Base-by-base conservation (phyloP, 2,888 invertebrate genomes). In the Cosmia pyralina region DNA sequence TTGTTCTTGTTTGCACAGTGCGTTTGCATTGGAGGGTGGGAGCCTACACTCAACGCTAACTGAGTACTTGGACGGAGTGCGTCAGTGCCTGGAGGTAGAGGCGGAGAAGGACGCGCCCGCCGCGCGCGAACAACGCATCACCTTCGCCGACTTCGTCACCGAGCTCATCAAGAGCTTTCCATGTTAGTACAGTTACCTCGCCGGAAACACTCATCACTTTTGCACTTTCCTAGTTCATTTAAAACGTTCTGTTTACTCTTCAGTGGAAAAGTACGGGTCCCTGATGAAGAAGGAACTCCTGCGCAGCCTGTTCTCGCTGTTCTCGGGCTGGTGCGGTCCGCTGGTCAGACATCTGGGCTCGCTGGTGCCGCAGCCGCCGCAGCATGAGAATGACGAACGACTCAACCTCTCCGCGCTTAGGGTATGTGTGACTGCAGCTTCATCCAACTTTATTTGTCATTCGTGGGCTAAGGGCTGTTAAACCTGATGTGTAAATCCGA, bases 91-190 rank as follows among this genome's bases (percentile, higher is more conserved):
- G 67, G 99, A 99, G 92, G 97, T 97, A 81, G 99, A 99, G 92
- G 98, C 98, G 8, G 99, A 99, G 89, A 99, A 99, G 90, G 99
- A 99, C 90, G 98, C 98, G 3, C 97, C 97, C 1, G 98, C 98
- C 46, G 97, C 99, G 34, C 97, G 98, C 71, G 99, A 99, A 89
- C 98, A 99, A 70, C 98, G 99, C 72, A 97, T 98, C 44, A 99
- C 99, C 89, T 99, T 99, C 93, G 99, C 99, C 81, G 98, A 98
- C 92, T 99, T 99, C 92, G 97, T 99, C 86, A 97, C 98, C 41
- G 98, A 99, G 91, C 98, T 99, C 95, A 98, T 99, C 87, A 98
- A 98, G 91, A 98, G 98, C 93, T 99, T 99, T 91, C 98, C 98
- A 71, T 91, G 99, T 99, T 17, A 81, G 81, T 74, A 58, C 38